A percentile compares a stretch with the other conserved stretches of the same genome.
Conservation (phyloP, 2,113 vertebrate species). For the Rhinopithecus roxellana region DNA sequence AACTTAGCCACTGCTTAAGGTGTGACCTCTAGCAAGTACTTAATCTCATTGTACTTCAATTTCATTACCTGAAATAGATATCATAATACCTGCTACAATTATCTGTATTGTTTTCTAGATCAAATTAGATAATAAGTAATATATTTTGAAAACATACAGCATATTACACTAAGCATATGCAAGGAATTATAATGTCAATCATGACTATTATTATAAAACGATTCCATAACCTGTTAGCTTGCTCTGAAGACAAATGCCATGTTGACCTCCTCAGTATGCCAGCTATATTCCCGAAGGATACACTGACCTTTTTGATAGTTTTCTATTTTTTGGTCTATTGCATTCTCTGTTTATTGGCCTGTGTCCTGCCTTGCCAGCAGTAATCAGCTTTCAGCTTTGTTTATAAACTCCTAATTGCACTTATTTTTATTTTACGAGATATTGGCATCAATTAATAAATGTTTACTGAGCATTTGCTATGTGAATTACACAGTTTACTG, state of each 20-base stretch:
- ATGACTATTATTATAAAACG: background rate
- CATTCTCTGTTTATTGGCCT: background rate
- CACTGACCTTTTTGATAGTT: constrained; percentile 42
- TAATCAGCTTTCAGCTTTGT: background rate
- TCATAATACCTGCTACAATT: background rate
- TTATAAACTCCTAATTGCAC: background rate
- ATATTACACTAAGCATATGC: background rate
- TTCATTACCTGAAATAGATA: constrained; percentile 1
- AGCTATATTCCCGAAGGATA: constrained; percentile 26
- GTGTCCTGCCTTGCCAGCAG: background rate
- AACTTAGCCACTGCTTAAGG: background rate
- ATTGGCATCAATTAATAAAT: background rate
- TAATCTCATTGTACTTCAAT: background rate
- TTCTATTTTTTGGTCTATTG: constrained; percentile 36
- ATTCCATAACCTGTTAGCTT: background rate
- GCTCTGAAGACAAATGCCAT: constrained; percentile 1
- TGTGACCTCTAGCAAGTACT: background rate
- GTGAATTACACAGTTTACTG: background rate
- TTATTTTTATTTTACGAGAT: background rate
- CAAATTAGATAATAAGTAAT: background rate
- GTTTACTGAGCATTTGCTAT: background rate
- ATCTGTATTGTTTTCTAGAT: background rate
- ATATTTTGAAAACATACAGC: background rate
- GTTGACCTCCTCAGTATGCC: background rate
- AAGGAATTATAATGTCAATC: background rate